Evolutionary conservation across 2,888 invertebrate genomes (phyloP).

Genomic region (Panorpa germanica): DNA sequence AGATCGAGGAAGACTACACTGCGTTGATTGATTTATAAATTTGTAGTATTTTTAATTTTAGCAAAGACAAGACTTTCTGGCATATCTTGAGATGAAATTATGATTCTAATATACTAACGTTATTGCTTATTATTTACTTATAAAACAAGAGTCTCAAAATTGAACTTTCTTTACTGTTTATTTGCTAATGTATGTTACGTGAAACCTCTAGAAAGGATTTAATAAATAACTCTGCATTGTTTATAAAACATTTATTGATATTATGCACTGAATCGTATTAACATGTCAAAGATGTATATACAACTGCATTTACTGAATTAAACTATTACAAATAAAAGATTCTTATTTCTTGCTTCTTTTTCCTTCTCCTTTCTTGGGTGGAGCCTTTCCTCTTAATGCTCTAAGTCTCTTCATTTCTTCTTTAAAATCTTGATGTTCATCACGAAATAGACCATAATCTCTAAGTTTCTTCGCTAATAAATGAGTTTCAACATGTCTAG

Average conservation of each 20-base stretch:
- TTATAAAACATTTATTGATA: slow-evolving; percentile 2
- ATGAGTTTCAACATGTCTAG: slow-evolving; percentile 61
- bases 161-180: no score
- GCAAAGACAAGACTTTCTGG: no score
- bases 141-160: no score
- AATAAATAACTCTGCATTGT: neutral
- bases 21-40: no score
- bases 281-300: neutral
- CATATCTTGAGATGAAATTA: no score
- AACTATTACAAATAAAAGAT: slow-evolving; percentile 3
- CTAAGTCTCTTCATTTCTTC: slow-evolving; percentile 69
- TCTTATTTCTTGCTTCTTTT: slow-evolving; percentile 22
- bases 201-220: no score
- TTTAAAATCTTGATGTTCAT: slow-evolving; percentile 77
- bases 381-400: slow-evolving; percentile 56
- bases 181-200: no score
- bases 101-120: no score
- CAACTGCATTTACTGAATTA: neutral
- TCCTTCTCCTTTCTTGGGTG: slow-evolving; percentile 31
- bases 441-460: slow-evolving; percentile 61
- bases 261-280: neutral
- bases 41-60: no score
- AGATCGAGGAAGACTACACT: no score
- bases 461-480: slow-evolving; percentile 51
- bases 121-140: no score